These are phyloP conservation scores for Hydrolagus colliei DNA, from an alignment of 2,797 vertebrate genomes.

Conservation along the genomic window DNA sequence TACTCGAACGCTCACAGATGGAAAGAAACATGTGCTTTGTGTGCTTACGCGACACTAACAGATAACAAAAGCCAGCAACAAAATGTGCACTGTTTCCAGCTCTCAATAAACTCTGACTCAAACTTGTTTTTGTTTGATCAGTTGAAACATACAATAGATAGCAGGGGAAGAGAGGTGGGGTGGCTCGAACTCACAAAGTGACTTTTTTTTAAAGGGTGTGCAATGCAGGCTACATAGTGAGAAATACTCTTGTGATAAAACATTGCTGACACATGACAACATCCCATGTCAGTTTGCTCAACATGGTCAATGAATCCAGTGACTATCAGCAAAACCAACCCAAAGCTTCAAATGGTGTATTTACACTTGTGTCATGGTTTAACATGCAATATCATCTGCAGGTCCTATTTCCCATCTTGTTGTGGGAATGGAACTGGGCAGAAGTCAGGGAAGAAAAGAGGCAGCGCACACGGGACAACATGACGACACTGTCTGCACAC, in stretches of 20 bases:
- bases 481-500: too few species aligned
- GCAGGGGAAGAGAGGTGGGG: too few species aligned
- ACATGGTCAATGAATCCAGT: neutral
- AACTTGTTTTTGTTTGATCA: too few species aligned
- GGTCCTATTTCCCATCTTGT: neutral
- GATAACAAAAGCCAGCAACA: too few species aligned
- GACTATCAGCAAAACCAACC: neutral
- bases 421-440: neutral
- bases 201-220: neutral
- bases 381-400: neutral
- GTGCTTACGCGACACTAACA: too few species aligned
- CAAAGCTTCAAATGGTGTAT: neutral
- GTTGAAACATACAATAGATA: too few species aligned
- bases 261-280: neutral
- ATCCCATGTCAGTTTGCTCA: neutral
- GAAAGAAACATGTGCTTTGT: neutral
- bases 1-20: neutral
- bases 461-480: neutral
- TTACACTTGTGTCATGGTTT: neutral
- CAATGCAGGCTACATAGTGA: neutral
- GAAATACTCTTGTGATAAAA: neutral
- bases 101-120: too few species aligned
- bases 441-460: neutral
- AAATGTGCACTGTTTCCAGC: too few species aligned
- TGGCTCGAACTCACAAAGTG: too few species aligned